Evolutionary conservation across 2,113 vertebrate species (phyloP).

Genomic region (Cinclus mexicanus): DNA sequence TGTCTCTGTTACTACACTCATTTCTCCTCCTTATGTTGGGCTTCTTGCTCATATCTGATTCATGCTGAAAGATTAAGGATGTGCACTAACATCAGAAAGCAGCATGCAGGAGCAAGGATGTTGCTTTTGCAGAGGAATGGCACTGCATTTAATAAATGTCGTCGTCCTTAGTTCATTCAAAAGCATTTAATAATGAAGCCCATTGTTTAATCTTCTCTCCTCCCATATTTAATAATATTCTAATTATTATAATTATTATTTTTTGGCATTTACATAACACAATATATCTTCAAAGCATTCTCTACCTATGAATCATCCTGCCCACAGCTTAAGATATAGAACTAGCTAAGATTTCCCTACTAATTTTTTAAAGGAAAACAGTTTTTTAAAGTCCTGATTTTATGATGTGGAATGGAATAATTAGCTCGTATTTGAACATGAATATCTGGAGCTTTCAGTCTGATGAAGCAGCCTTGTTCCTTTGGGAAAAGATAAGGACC

Average conservation of each 20-base stretch:
- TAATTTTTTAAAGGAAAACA: not conserved
- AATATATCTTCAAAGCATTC: conserved; percentile 47
- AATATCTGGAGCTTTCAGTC: not conserved
- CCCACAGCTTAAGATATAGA: not conserved
- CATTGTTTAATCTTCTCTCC: conserved; percentile 19
- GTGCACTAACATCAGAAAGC: not conserved
- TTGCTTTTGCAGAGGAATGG: not conserved
- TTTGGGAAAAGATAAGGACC: not conserved
- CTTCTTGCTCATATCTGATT: not conserved
- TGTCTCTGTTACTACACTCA: not conserved
- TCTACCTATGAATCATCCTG: conserved; percentile 2
- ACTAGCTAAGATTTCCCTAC: not conserved
- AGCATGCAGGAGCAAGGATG: not conserved
- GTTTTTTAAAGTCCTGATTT: not conserved
- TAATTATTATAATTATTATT: conserved; percentile 53
- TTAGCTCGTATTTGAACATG: not conserved
- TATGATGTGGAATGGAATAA: not conserved
- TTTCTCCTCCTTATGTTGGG: not conserved
- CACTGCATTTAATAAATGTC: not conserved
- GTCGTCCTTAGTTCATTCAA: not conserved
- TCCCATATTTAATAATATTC: conserved; percentile 40
- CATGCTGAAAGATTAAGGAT: not conserved
- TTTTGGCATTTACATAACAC: conserved; percentile 9
- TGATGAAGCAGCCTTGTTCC: not conserved
- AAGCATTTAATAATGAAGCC: conserved; percentile 18